Conservation (phyloP, 1,140 invertebrate genomes). For the Ylistrum balloti region DNA sequence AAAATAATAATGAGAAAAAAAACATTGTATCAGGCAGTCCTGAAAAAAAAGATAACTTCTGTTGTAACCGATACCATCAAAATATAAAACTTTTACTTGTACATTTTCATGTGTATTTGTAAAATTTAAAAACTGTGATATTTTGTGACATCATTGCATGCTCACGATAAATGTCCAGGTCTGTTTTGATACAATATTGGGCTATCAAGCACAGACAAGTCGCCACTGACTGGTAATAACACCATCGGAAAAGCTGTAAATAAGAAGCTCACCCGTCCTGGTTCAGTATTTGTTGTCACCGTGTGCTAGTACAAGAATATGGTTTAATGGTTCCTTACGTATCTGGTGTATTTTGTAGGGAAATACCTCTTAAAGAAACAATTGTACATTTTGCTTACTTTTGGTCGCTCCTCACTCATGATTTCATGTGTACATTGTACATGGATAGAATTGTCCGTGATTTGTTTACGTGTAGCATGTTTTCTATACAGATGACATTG, state of each 20-base stretch:
- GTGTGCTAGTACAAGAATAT: neutral
- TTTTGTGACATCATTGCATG: neutral
- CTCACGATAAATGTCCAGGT: neutral
- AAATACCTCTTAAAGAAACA: neutral
- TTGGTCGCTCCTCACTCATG: slow-evolving; percentile 13
- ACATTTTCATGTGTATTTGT: neutral
- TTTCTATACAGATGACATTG: slow-evolving; percentile 24
- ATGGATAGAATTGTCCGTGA: slow-evolving; percentile 25
- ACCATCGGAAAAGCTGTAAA: slow-evolving; percentile 49
- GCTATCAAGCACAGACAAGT: neutral
- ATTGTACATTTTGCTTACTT: slow-evolving; percentile 32
- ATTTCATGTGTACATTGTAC: slow-evolving; percentile 34
- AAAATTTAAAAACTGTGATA: neutral
- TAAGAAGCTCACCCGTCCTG: slow-evolving; percentile 56
- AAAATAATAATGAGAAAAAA: neutral
- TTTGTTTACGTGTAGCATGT: slow-evolving; percentile 33
- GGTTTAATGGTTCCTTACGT: neutral
- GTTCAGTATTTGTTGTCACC: neutral
- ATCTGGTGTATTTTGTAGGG: slow-evolving; percentile 31
- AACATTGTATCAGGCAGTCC: neutral
- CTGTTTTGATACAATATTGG: slow-evolving; percentile 5
- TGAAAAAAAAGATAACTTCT: neutral
- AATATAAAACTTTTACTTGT: neutral
- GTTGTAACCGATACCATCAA: neutral
- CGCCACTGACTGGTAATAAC: neutral